phyloP scores from a whole-genome alignment of 2,888 invertebrate genomes.

The Hemaris fuciformis region DNA sequence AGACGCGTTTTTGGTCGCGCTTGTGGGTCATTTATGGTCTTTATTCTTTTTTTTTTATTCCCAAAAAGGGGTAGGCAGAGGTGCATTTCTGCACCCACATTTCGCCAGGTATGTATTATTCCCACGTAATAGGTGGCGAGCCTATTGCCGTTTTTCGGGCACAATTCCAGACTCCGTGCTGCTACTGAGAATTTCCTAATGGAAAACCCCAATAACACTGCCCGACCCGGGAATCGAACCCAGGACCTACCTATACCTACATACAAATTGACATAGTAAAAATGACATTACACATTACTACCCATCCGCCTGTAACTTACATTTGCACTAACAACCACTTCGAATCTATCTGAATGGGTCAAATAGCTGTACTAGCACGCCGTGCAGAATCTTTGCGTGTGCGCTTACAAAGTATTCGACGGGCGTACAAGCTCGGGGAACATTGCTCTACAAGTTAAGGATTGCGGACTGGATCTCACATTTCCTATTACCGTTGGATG shows the following conservation, averaged over 20 bases:
- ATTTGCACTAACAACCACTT: conserved; percentile 28
- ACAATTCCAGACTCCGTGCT: no score
- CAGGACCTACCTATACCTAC: no score
- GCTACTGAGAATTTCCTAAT: no score
- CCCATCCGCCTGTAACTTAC: conserved; percentile 17
- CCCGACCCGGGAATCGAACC: no score
- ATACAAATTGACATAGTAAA: no score
- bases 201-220: no score
- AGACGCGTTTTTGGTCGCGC: conserved; percentile 13
- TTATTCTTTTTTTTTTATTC: not conserved
- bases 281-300: not conserved
- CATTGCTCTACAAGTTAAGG: conserved; percentile 14
- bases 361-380: conserved; percentile 28
- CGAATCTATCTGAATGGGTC: conserved; percentile 41
- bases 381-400: conserved; percentile 15
- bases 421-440: conserved; percentile 11
- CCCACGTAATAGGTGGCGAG: no score
- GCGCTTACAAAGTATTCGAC: conserved; percentile 15
- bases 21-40: not conserved
- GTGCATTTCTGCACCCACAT: no score
- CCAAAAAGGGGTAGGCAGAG: not conserved
- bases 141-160: no score
- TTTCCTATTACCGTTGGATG: conserved; percentile 9
- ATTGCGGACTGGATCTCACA: conserved; percentile 16
- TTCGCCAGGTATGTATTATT: no score